Evolutionary conservation across 1,140 invertebrate genomes (phyloP).

Genomic region (Sminthurinus signatus): DNA sequence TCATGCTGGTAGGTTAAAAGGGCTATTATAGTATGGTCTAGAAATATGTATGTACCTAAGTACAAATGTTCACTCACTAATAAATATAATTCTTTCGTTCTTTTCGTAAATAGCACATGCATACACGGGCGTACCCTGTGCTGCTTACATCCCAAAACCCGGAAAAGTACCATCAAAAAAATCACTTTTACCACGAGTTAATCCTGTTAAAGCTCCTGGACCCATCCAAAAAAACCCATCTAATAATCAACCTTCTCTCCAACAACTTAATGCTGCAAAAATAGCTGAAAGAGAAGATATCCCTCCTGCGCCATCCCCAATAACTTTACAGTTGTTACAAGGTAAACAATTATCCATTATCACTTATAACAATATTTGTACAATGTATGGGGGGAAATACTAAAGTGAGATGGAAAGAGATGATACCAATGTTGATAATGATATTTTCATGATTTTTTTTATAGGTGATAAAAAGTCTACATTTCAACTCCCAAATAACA

Average conservation of each 20-base stretch:
- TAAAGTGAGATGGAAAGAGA: too few relatives aligned
- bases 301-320: slow-evolving; percentile 23
- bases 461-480: slow-evolving; percentile 5
- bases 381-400: too few relatives aligned
- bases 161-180: not conserved
- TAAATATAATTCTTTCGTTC: slow-evolving; percentile 47
- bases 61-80: not conserved
- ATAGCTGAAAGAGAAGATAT: slow-evolving; percentile 9
- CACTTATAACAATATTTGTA: too few relatives aligned
- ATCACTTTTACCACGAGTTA: slow-evolving; percentile 27
- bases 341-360: slow-evolving; percentile 43
- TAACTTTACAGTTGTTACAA: slow-evolving; percentile 35
- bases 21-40: too few relatives aligned
- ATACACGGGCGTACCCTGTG: slow-evolving; percentile 79
- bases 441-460: too few relatives aligned
- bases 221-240: slow-evolving; percentile 27
- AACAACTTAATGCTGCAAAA: too few relatives aligned
- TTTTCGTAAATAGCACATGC: too few relatives aligned
- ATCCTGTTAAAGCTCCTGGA: slow-evolving; percentile 30
- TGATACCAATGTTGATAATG: too few relatives aligned
- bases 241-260: not conserved
- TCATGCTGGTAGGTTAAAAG: too few relatives aligned
- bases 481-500: slow-evolving; percentile 4
- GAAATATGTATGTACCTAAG: too few relatives aligned
- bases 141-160: slow-evolving; percentile 55